Evolutionary conservation across 2,888 invertebrate genomes (phyloP).

Genomic region (Gymnocheta viridis): DNA sequence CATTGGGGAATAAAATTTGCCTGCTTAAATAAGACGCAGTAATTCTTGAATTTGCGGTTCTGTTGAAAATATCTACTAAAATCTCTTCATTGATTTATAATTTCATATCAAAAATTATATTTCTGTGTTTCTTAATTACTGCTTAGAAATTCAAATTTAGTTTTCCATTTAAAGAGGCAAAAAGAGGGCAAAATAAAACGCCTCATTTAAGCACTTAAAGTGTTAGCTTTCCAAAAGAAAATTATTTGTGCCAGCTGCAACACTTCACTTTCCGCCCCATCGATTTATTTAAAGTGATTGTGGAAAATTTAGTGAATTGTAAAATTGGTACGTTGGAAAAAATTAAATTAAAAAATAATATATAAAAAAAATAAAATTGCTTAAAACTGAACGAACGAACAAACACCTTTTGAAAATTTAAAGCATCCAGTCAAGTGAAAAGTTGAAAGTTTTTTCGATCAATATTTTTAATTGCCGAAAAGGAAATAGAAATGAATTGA

Average conservation of each 20-base stretch:
- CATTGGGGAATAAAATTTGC: not conserved
- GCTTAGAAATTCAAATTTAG: not conserved
- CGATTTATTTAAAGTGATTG: constrained; percentile 53
- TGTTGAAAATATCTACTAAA: not conserved
- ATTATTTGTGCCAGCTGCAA: constrained; percentile 26
- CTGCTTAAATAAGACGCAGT: not conserved
- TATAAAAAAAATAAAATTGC: not conserved
- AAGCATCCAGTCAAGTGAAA: constrained; percentile 50
- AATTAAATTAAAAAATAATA: constrained; percentile 4
- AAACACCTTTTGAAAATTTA: constrained; percentile 41
- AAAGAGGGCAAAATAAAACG: not conserved
- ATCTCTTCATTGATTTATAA: not conserved
- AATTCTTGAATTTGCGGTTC: not conserved
- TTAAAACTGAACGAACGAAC: no score
- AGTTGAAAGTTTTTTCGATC: constrained; percentile 34
- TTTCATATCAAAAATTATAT: not conserved
- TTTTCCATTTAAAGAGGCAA: not conserved
- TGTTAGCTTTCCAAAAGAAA: not conserved
- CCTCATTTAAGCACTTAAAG: not conserved
- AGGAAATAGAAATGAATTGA: not conserved
- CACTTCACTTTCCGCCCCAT: constrained; percentile 30
- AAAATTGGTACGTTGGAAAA: constrained; percentile 31
- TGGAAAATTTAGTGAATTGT: constrained; percentile 47
- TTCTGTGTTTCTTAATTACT: not conserved
- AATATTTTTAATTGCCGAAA: constrained; percentile 1